Evolutionary conservation across 1,140 invertebrate species (phyloP).

Genomic region (Lucilia cuprina): DNA sequence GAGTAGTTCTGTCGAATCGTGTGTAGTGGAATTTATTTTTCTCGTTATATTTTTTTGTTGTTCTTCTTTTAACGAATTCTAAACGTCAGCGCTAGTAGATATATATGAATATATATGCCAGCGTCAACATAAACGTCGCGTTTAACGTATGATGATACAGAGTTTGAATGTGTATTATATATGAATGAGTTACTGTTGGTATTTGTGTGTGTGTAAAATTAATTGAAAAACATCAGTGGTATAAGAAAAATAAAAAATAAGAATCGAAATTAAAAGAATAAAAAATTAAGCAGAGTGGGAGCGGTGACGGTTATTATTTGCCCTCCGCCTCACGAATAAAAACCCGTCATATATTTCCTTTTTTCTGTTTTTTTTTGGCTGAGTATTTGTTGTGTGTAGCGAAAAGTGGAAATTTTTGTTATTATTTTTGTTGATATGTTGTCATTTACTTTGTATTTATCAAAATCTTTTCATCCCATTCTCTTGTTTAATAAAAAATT

Average conservation of each 20-base stretch:
- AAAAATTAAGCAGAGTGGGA: background rate
- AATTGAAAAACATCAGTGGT: constrained; percentile 17
- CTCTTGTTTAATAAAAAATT: background rate
- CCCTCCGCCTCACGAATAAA: background rate
- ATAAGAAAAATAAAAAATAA: background rate
- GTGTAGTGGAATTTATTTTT: constrained; percentile 28
- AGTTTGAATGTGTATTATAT: background rate
- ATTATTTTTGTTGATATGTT: background rate
- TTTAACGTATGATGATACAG: background rate
- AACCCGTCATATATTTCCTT: background rate
- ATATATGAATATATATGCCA: too few species aligned
- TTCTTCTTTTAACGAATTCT: constrained; percentile 6
- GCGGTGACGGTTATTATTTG: background rate
- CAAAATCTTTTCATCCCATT: background rate
- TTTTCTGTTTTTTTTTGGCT: background rate
- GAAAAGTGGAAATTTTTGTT: background rate
- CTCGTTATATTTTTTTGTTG: background rate
- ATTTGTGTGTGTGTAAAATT: background rate
- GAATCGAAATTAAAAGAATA: constrained; percentile 11
- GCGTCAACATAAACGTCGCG: background rate
- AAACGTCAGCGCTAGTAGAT: background rate
- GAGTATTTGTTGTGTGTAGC: background rate
- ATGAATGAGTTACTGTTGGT: background rate
- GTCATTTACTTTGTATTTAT: background rate
- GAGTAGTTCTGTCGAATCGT: constrained; percentile 21